These are phyloP conservation scores for Phrynosoma platyrhinos DNA, from an alignment of 2,113 vertebrate species.

Conservation along the genomic window DNA sequence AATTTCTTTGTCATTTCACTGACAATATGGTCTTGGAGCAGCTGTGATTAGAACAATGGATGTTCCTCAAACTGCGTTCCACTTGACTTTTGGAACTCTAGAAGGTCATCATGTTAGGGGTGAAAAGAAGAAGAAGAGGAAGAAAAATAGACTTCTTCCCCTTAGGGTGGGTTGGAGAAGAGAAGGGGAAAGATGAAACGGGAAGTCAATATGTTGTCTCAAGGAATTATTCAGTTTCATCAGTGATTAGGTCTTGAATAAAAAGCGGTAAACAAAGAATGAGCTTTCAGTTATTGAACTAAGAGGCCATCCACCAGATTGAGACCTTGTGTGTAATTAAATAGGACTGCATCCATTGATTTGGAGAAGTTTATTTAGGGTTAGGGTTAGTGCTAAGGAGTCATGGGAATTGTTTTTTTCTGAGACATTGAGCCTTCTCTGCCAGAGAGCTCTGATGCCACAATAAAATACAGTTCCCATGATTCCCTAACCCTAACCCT, in stretches of 20 bases:
- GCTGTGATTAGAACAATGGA: conserved; percentile 80
- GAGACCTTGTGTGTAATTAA: conserved; percentile 36
- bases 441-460: too few species aligned
- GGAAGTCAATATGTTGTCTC: conserved; percentile 30
- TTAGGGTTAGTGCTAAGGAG: too few species aligned
- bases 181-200: neutral
- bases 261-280: conserved; percentile 31
- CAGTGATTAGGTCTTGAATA: conserved; percentile 23
- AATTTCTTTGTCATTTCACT: conserved; percentile 83
- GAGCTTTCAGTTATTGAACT: conserved; percentile 14
- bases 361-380: conserved; percentile 14
- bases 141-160: neutral
- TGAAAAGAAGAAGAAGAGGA: neutral
- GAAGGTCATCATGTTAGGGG: conserved; percentile 74
- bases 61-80: conserved; percentile 74
- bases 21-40: conserved; percentile 77
- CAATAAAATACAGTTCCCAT: too few species aligned
- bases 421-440: too few species aligned
- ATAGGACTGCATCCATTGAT: neutral
- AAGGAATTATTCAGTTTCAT: conserved; percentile 27
- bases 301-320: neutral
- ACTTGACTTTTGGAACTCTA: conserved; percentile 73
- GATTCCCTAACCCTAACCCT: too few species aligned
- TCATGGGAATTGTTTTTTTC: too few species aligned
- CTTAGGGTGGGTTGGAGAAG: neutral